Evolutionary conservation across 2,888 invertebrate genomes (phyloP).

Genomic region (Raillietiella orientalis): DNA sequence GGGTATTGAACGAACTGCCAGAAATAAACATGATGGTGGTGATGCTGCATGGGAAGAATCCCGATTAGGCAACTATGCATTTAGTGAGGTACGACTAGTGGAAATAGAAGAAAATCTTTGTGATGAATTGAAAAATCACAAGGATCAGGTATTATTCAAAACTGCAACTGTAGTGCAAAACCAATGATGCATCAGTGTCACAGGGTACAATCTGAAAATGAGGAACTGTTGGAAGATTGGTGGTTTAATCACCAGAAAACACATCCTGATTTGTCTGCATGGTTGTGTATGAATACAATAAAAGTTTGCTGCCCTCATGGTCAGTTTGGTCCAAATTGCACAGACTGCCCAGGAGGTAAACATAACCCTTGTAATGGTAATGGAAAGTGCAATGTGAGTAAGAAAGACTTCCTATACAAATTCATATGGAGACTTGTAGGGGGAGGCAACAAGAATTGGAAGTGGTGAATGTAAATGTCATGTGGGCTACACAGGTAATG

Average conservation of each 20-base stretch:
- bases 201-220: slow-evolving; percentile 45
- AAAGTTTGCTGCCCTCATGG: slow-evolving; percentile 50
- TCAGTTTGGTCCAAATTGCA: slow-evolving; percentile 50
- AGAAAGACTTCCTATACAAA: no score
- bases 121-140: slow-evolving; percentile 30
- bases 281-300: slow-evolving; percentile 42
- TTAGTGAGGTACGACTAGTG: slow-evolving; percentile 56
- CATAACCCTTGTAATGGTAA: slow-evolving; percentile 41
- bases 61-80: slow-evolving; percentile 40
- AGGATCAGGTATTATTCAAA: slow-evolving; percentile 15
- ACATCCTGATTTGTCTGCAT: slow-evolving; percentile 26
- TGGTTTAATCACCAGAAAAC: slow-evolving; percentile 31
- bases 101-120: slow-evolving; percentile 73
- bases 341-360: slow-evolving; percentile 37
- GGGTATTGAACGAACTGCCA: slow-evolving; percentile 46
- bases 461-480: slow-evolving; percentile 68
- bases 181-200: slow-evolving; percentile 30
- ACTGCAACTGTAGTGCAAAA: background rate
- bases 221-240: slow-evolving; percentile 53
- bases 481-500: slow-evolving; percentile 37
- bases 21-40: slow-evolving; percentile 68
- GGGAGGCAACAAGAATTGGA: slow-evolving; percentile 69
- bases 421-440: slow-evolving; percentile 14
- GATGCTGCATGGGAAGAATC: slow-evolving; percentile 73
- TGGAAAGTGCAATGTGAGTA: slow-evolving; percentile 32